phyloP scores from a whole-genome alignment of 2,888 invertebrate species.

The Netelia inedita region DNA sequence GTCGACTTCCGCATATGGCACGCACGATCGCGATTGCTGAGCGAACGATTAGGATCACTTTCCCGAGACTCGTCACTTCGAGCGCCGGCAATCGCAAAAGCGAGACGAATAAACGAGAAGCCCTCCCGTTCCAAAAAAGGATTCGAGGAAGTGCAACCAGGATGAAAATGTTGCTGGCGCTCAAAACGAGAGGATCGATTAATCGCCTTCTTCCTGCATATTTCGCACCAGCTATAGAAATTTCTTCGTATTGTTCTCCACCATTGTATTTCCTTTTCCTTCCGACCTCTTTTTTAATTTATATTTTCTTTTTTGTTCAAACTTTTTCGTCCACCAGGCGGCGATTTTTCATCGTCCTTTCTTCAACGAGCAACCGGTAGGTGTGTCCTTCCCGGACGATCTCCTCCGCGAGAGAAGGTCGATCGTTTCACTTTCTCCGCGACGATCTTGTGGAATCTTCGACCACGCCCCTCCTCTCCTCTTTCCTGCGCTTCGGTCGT shows the following conservation, averaged over 20 bases:
- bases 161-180: slow-evolving; percentile 1
- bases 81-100: not conserved
- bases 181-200: slow-evolving; percentile 34
- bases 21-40: slow-evolving; percentile 69
- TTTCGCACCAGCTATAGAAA: slow-evolving; percentile 45
- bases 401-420: slow-evolving; percentile 69
- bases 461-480: slow-evolving; percentile 67
- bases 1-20: slow-evolving; percentile 56
- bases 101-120: slow-evolving; percentile 49
- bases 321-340: not conserved
- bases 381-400: slow-evolving; percentile 48
- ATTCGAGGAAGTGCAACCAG: slow-evolving; percentile 35
- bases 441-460: slow-evolving; percentile 60
- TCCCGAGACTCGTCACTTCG: slow-evolving; percentile 68
- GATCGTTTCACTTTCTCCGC: slow-evolving; percentile 80
- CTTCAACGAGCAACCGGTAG: slow-evolving; percentile 13
- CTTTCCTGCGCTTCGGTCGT: slow-evolving; percentile 48
- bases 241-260: slow-evolving; percentile 41
- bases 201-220: slow-evolving; percentile 10
- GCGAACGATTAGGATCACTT: slow-evolving; percentile 77
- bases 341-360: not conserved
- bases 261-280: slow-evolving; percentile 57
- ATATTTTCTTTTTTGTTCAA: not conserved
- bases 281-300: slow-evolving; percentile 19
- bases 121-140: slow-evolving; percentile 30